Evolutionary conservation across 1,140 invertebrate genomes (phyloP).

Genomic region (Papilio machaon): DNA sequence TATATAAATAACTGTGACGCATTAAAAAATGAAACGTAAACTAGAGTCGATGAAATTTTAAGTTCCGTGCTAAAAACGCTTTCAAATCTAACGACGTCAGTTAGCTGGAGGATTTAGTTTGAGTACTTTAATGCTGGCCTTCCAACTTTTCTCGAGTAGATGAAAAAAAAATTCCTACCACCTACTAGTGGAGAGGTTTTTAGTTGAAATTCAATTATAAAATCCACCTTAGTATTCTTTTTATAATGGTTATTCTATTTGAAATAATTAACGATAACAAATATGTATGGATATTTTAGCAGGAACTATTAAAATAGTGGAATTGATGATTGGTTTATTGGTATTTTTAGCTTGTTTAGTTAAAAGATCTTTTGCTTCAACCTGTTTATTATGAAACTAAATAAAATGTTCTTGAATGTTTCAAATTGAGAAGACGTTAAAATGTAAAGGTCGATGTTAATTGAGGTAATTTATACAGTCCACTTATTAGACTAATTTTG

Average conservation of each 20-base stretch:
- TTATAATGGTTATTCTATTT: background rate
- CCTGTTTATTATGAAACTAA: no score
- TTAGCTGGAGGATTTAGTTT: slow-evolving; percentile 25
- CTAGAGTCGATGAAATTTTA: background rate
- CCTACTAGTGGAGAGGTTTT: slow-evolving; percentile 27
- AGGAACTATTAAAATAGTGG: no score
- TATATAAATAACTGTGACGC: no score
- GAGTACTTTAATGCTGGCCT: slow-evolving; percentile 31
- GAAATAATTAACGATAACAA: no score
- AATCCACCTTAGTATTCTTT: background rate
- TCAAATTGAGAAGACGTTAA: background rate
- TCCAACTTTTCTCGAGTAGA: slow-evolving; percentile 33
- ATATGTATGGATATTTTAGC: no score
- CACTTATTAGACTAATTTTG: slow-evolving; percentile 16
- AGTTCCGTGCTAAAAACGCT: slow-evolving; percentile 30
- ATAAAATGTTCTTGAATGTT: background rate
- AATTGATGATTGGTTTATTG: no score
- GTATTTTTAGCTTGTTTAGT: no score
- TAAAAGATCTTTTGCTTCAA: no score
- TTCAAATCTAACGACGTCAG: slow-evolving; percentile 34
- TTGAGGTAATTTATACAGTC: slow-evolving; percentile 18
- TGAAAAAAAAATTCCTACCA: slow-evolving; percentile 31
- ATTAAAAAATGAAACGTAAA: no score
- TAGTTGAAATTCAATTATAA: background rate
- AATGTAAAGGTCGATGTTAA: slow-evolving; percentile 10